Evolutionary conservation across 2,113 vertebrate species (phyloP).

Genomic region (Limanda limanda): DNA sequence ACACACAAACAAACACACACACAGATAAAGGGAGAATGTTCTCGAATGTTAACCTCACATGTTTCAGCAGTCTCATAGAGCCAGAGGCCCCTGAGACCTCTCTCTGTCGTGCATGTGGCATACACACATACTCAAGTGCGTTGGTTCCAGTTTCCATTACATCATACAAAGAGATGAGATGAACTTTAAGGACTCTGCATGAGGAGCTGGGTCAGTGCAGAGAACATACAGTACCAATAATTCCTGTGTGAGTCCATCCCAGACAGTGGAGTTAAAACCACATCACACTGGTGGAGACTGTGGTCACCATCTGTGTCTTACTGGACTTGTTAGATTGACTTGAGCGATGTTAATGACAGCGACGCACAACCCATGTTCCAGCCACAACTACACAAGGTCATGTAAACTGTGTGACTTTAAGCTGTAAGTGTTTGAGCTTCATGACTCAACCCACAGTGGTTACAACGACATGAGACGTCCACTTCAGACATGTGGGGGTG

Average conservation of each 20-base stretch:
- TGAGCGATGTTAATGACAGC: slow-evolving; percentile 24
- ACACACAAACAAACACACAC: slow-evolving; percentile 1
- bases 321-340: slow-evolving; percentile 24
- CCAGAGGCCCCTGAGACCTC: slow-evolving; percentile 19
- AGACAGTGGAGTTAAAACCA: neutral
- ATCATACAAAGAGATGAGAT: neutral
- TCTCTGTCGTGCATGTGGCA: slow-evolving; percentile 2
- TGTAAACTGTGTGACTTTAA: slow-evolving; percentile 43
- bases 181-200: neutral
- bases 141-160: neutral
- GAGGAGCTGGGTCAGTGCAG: neutral
- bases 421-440: slow-evolving; percentile 5
- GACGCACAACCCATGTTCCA: slow-evolving; percentile 15
- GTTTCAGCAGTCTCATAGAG: slow-evolving; percentile 27
- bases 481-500: slow-evolving; percentile 35
- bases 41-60: slow-evolving; percentile 42
- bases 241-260: no score
- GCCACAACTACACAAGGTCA: slow-evolving; percentile 33
- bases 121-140: neutral
- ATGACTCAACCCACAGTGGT: slow-evolving; percentile 31
- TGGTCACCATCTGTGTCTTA: slow-evolving; percentile 10
- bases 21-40: slow-evolving; percentile 37
- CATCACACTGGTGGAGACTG: slow-evolving; percentile 9
- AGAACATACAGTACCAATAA: neutral
- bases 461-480: slow-evolving; percentile 11